phyloP scores from a whole-genome alignment of 2,113 vertebrate genomes.

The Pyrgilauda ruficollis region DNA sequence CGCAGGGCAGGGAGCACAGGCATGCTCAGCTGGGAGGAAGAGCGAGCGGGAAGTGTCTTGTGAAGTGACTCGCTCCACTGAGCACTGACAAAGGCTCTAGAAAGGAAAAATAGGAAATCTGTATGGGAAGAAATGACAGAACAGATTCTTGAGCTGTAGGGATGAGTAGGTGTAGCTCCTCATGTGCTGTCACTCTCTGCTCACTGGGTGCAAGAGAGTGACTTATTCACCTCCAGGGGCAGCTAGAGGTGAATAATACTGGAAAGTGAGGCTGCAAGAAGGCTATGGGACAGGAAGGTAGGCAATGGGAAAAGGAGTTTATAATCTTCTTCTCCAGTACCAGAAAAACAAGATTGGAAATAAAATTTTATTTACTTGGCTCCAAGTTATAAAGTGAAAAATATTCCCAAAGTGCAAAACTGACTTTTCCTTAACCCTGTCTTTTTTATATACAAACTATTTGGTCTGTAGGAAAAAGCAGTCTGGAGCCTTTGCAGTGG shows the following conservation, averaged over 20 bases:
- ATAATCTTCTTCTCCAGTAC: not conserved
- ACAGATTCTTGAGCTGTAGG: not conserved
- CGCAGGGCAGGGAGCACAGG: not conserved
- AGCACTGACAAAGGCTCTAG: not conserved
- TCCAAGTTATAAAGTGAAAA: not conserved
- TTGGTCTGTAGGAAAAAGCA: not conserved
- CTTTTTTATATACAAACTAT: not conserved
- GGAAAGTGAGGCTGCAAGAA: not conserved
- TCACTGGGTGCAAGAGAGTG: not conserved
- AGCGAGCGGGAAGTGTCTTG: not conserved
- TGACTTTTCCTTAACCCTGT: not conserved
- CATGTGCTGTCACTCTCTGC: not conserved
- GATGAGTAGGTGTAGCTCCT: not conserved
- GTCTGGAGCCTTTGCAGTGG: not conserved
- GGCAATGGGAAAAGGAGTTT: not conserved
- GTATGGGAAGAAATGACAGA: not conserved
- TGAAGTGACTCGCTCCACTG: not conserved
- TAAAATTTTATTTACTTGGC: not conserved
- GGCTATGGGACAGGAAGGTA: too few relatives aligned
- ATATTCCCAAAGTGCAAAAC: not conserved
- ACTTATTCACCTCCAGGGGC: not conserved
- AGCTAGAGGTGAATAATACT: not conserved
- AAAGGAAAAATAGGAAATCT: not conserved
- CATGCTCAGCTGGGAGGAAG: not conserved
- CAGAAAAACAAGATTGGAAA: not conserved